These are phyloP conservation scores for Microctenopoma steveboyesi DNA, from an alignment of 2,797 vertebrate species.

Conservation along the genomic window DNA sequence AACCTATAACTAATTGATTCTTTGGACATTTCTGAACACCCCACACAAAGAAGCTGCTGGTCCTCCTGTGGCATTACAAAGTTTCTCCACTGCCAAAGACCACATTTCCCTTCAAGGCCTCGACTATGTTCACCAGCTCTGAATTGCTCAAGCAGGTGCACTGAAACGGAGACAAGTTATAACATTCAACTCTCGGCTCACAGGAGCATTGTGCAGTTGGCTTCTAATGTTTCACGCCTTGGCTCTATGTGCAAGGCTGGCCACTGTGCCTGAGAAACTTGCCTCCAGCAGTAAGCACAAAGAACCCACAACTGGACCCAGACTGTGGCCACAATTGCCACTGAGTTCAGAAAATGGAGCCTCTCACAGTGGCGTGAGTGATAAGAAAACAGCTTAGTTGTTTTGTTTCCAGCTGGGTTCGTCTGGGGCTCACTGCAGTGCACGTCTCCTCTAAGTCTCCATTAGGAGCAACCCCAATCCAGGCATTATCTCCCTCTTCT, in stretches of 20 bases:
- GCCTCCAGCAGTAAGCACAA: slow-evolving; percentile 61
- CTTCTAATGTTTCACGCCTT: slow-evolving; percentile 47
- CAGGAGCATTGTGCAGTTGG: slow-evolving; percentile 46
- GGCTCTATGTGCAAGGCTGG: slow-evolving; percentile 25
- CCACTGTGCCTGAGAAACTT: slow-evolving; percentile 57
- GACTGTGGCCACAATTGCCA: slow-evolving; percentile 60
- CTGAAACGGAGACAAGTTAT: slow-evolving; percentile 57
- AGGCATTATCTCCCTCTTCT: slow-evolving; percentile 40
- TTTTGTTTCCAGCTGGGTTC: slow-evolving; percentile 71
- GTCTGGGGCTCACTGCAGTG: slow-evolving; percentile 44
- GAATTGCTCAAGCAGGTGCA: slow-evolving; percentile 62
- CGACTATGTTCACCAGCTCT: slow-evolving; percentile 17
- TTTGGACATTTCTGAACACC: slow-evolving; percentile 24
- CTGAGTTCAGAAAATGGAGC: slow-evolving; percentile 60
- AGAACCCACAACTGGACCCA: slow-evolving; percentile 56
- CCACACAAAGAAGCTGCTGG: slow-evolving; percentile 19
- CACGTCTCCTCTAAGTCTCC: slow-evolving; percentile 46
- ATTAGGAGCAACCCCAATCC: slow-evolving; percentile 54
- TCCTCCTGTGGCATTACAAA: slow-evolving; percentile 34
- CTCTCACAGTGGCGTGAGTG: slow-evolving; percentile 42
- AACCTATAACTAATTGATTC: slow-evolving; percentile 61
- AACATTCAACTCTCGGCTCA: slow-evolving; percentile 53
- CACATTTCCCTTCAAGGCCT: slow-evolving; percentile 25
- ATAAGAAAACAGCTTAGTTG: slow-evolving; percentile 68
- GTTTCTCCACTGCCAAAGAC: slow-evolving; percentile 25